These are phyloP conservation scores for Sorex araneus DNA, from an alignment of 2,113 vertebrate genomes.

Conservation along the genomic window DNA sequence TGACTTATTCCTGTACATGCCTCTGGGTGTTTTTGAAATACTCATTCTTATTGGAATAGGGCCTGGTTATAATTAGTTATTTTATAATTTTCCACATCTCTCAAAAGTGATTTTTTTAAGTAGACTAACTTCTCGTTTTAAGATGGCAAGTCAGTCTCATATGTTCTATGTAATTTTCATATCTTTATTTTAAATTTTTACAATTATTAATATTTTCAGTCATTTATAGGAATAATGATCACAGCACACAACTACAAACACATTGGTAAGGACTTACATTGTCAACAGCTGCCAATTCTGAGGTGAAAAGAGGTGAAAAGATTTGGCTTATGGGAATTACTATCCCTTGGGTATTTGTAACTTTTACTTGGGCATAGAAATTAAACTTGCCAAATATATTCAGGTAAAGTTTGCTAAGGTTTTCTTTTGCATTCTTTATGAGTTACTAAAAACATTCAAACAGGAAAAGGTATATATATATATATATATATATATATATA, in stretches of 20 bases:
- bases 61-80: constrained; percentile 71
- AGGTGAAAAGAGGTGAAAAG: constrained; percentile 62
- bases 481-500: too few species aligned
- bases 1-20: constrained; percentile 65
- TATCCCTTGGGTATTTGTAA: constrained; percentile 2
- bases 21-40: constrained; percentile 74
- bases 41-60: constrained; percentile 54
- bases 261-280: neutral
- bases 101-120: constrained; percentile 70
- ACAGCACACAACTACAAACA: neutral
- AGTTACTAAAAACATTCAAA: constrained; percentile 42
- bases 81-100: constrained; percentile 60
- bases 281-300: constrained; percentile 51
- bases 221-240: constrained; percentile 59
- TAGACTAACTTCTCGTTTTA: constrained; percentile 50
- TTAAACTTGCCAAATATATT: constrained; percentile 29
- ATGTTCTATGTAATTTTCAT: constrained; percentile 55
- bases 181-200: constrained; percentile 44
- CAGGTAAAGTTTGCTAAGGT: constrained; percentile 38
- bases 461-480: neutral
- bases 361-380: constrained; percentile 27
- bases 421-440: constrained; percentile 7
- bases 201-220: constrained; percentile 20
- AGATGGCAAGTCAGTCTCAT: neutral
- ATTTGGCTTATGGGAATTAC: constrained; percentile 24